A percentile compares a stretch with the other conserved stretches of the same genome.
These are phyloP conservation scores for Perognathus longimembris DNA, from an alignment of 2,113 vertebrate species.

Conservation along the genomic window DNA sequence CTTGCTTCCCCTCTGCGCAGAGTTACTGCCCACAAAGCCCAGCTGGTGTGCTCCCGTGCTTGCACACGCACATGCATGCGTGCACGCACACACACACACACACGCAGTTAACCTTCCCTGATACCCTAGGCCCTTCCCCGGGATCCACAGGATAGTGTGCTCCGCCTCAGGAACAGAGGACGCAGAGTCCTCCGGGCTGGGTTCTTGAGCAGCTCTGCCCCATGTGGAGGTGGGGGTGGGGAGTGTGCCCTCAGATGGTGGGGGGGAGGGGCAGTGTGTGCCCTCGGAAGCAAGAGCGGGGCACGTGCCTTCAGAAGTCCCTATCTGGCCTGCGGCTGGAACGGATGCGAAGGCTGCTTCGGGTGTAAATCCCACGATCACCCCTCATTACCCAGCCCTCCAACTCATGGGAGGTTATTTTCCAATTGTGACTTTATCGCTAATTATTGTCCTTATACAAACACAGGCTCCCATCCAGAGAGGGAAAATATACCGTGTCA, in stretches of 20 bases:
- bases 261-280: no score
- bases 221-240: not conserved
- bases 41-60: no score
- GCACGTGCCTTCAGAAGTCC: accelerated
- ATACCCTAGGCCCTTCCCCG: not conserved
- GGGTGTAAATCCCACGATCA: conserved; percentile 62
- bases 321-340: no score
- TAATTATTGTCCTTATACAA: conserved; percentile 83
- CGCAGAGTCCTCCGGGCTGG: accelerated
- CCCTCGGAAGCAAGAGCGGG: not conserved
- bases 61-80: no score
- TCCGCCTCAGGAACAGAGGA: not conserved
- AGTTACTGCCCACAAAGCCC: no score
- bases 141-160: not conserved
- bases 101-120: no score
- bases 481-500: conserved; percentile 68
- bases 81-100: no score
- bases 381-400: conserved; percentile 73
- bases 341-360: not conserved
- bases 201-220: not conserved
- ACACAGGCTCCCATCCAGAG: conserved; percentile 47
- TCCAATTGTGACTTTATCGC: conserved; percentile 80
- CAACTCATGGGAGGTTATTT: conserved; percentile 78
- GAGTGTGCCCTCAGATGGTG: no score
- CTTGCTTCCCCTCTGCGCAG: not conserved